Percentiles rank a stretch among this genome's conserved stretches.
phyloP scores from a whole-genome alignment of 1,140 invertebrate species.

The Trichonephila clavata region DNA sequence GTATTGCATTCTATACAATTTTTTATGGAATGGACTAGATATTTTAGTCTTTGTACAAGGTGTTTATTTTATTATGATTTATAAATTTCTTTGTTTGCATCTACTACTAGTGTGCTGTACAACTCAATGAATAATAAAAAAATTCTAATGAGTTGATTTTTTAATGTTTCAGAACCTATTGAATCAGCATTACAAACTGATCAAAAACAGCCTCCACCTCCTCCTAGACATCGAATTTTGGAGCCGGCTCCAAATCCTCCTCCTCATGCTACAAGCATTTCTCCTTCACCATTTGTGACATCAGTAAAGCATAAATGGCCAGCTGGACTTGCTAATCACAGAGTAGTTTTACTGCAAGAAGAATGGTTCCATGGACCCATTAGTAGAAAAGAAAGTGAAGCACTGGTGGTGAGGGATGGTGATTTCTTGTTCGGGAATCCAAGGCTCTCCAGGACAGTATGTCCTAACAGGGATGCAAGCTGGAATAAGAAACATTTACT shows the following conservation, averaged over 20 bases:
- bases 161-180: constrained; percentile 23
- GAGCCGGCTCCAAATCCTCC: constrained; percentile 49
- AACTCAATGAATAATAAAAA: too few relatives aligned
- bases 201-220: constrained; percentile 55
- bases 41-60: too few relatives aligned
- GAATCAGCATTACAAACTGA: constrained; percentile 51
- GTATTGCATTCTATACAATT: too few relatives aligned
- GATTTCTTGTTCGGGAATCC: constrained; percentile 97
- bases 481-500: constrained; percentile 93
- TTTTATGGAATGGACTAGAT: too few relatives aligned
- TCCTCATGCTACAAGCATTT: background rate
- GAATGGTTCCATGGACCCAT: constrained; percentile 94
- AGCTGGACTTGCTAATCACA: constrained; percentile 66
- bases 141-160: background rate
- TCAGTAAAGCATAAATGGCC: constrained; percentile 66
- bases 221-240: constrained; percentile 37
- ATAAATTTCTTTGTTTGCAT: too few relatives aligned
- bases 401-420: constrained; percentile 88
- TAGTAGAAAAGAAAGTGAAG: constrained; percentile 90
- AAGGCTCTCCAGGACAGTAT: constrained; percentile 94
- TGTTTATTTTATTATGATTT: too few relatives aligned
- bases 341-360: constrained; percentile 64
- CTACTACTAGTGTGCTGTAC: too few relatives aligned
- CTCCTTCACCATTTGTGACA: constrained; percentile 37
- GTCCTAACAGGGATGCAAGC: constrained; percentile 96